Conservation (phyloP, 2,888 invertebrate genomes). For the Epistrophella euchroma region DNA sequence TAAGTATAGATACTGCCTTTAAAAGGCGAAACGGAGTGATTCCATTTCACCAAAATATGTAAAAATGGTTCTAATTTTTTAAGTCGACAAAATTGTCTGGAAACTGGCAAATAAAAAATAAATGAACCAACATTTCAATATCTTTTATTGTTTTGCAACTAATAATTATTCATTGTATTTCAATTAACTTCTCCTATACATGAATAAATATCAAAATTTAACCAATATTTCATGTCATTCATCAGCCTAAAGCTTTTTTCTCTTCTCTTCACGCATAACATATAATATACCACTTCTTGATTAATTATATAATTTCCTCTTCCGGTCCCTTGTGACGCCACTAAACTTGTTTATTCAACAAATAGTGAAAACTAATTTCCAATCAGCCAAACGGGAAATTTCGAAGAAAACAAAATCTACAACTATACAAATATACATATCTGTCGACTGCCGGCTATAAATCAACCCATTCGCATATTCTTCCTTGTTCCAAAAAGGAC, state of each 20-base stretch:
- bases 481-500: not conserved
- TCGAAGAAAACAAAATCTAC: slow-evolving; percentile 54
- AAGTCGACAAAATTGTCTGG: too few relatives aligned
- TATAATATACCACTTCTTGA: slow-evolving; percentile 20
- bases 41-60: too few relatives aligned
- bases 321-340: slow-evolving; percentile 8
- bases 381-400: slow-evolving; percentile 58
- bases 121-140: too few relatives aligned
- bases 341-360: slow-evolving; percentile 12
- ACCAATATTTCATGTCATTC: slow-evolving; percentile 44
- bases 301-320: slow-evolving; percentile 61
- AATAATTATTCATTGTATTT: not conserved
- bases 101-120: too few relatives aligned
- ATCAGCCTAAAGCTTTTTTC: not conserved
- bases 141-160: not conserved
- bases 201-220: slow-evolving; percentile 2
- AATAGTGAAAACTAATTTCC: slow-evolving; percentile 72
- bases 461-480: slow-evolving; percentile 67
- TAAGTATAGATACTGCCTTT: too few relatives aligned
- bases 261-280: not conserved
- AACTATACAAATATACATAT: slow-evolving; percentile 61
- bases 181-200: not conserved
- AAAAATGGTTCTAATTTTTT: too few relatives aligned
- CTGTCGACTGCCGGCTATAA: slow-evolving; percentile 63
- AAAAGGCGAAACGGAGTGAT: too few relatives aligned